Base-by-base conservation (phyloP, 92 coral and sea anemone species). In the Palythoa grandiflora region DNA sequence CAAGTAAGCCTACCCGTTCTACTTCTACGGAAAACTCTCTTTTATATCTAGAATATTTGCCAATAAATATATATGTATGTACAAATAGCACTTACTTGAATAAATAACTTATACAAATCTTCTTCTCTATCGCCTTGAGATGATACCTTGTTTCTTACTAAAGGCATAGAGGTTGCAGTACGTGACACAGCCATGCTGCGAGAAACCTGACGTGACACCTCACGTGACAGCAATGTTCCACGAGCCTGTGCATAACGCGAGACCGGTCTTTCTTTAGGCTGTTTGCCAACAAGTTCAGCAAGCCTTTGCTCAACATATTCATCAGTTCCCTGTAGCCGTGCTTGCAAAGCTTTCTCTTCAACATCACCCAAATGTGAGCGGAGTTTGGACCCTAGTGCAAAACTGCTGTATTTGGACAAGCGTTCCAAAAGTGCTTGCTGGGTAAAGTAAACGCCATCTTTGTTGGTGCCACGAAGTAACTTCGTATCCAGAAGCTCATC, bases 221-320 rank as follows among this genome's bases (percentile, higher is more conserved):
- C 98, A 63, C 98, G 95, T 37, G 98, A 88, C 83, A 95, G 68
- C 19, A 95, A 85, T 15, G 91, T 95, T 7, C 99, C 97, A 53
- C 96, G 95, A 87, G 98, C 91, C 94, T 97, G 98, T 19, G 96
- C 91, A 73, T 95, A 97, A 59, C 99, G 98, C 70, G 99, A 95
- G 84, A 86, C 78, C 1, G 98, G 97, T 57, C 96, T 90, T 7
- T 96, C 95, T 57, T 93, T 93, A 3, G 95, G 87, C 59, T 78
- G 93, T 37, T 91, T 93, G 16, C 96, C 98, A 70, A 83, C 83
- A 11, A 95, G 98, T 87, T 97, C 97, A 21, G 83, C 91, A 50
- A 97, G 95, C 50, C 96, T 91, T 36, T 95, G 80, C 63, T 97
- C 96, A 53, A 95, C 91, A 86, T 92, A 95, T 70, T 95, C 98